These are phyloP conservation scores for Theocolax elegans DNA, from an alignment of 1,140 invertebrate genomes.

Conservation along the genomic window DNA sequence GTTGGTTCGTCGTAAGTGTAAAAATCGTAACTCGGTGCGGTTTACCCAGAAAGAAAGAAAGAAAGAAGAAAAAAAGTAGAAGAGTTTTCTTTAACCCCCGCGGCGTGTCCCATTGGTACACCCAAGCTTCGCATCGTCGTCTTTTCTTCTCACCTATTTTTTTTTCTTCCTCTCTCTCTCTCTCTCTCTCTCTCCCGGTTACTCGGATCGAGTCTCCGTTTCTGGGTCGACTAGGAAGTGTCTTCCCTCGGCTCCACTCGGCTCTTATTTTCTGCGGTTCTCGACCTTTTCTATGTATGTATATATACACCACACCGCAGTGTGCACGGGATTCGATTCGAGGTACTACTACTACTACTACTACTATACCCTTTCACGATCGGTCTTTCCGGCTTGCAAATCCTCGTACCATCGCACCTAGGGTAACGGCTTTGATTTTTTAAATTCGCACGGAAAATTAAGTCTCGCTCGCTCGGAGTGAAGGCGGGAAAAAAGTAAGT, in stretches of 20 bases:
- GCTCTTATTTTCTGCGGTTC: constrained; percentile 30
- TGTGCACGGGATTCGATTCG: too few relatives aligned
- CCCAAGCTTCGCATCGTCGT: neutral
- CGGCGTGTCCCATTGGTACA: neutral
- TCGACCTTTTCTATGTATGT: constrained; percentile 16
- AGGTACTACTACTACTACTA: too few relatives aligned
- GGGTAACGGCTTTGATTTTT: too few relatives aligned
- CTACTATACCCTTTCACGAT: neutral
- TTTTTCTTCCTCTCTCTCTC: neutral
- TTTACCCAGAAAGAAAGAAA: too few relatives aligned
- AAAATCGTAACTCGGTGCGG: too few relatives aligned
- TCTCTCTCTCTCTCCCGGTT: too few relatives aligned
- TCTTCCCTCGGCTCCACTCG: too few relatives aligned
- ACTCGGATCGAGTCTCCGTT: too few relatives aligned
- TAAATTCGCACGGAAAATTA: neutral
- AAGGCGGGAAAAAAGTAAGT: neutral
- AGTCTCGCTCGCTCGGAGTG: neutral
- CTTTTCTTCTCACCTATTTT: constrained; percentile 1
- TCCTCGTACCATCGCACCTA: too few relatives aligned
- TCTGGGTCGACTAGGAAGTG: neutral
- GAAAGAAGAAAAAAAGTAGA: too few relatives aligned
- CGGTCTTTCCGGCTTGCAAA: neutral
- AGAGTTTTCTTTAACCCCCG: neutral
- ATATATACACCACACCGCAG: too few relatives aligned
- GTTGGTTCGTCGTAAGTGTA: too few relatives aligned